Evolutionary conservation across 2,888 invertebrate species (phyloP).

Genomic region (Axea sp.): DNA sequence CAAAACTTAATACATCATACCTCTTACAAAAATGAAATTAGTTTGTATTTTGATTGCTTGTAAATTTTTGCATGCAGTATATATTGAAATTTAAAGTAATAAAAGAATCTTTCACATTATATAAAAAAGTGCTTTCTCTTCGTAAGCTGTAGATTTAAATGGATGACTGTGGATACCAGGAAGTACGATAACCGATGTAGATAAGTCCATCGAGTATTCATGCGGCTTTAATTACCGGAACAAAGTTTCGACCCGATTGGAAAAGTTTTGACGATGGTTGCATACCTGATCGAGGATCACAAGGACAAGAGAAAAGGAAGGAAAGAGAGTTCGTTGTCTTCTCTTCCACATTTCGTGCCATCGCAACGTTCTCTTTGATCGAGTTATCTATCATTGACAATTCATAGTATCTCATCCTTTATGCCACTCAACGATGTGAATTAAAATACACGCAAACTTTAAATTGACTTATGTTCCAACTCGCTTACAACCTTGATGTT

Average conservation of each 20-base stretch:
- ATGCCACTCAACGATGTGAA: slow-evolving; percentile 60
- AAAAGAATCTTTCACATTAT: no score
- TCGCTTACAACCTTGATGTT: slow-evolving; percentile 35
- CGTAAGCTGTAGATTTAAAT: slow-evolving; percentile 45
- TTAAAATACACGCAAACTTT: slow-evolving; percentile 70
- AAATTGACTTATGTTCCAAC: slow-evolving; percentile 63
- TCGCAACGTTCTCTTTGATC: slow-evolving; percentile 67
- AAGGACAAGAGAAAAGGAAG: slow-evolving; percentile 46
- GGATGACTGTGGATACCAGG: slow-evolving; percentile 48
- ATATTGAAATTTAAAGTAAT: no score
- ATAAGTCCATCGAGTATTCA: slow-evolving; percentile 76
- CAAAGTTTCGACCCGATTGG: slow-evolving; percentile 78
- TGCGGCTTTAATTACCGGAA: slow-evolving; percentile 78
- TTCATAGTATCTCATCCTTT: slow-evolving; percentile 65
- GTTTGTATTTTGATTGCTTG: no score
- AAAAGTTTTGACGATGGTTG: slow-evolving; percentile 77
- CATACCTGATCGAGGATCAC: slow-evolving; percentile 73
- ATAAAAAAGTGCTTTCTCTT: slow-evolving; percentile 43
- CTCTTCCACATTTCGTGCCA: slow-evolving; percentile 41
- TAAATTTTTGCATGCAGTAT: no score
- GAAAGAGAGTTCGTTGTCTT: slow-evolving; percentile 38
- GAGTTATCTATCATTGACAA: slow-evolving; percentile 72
- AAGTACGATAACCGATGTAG: slow-evolving; percentile 64
- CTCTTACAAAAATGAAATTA: no score
- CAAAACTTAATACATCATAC: no score